Evolutionary conservation across 2,797 vertebrate genomes (phyloP).

Genomic region (Ctenopoma kingsleyae): DNA sequence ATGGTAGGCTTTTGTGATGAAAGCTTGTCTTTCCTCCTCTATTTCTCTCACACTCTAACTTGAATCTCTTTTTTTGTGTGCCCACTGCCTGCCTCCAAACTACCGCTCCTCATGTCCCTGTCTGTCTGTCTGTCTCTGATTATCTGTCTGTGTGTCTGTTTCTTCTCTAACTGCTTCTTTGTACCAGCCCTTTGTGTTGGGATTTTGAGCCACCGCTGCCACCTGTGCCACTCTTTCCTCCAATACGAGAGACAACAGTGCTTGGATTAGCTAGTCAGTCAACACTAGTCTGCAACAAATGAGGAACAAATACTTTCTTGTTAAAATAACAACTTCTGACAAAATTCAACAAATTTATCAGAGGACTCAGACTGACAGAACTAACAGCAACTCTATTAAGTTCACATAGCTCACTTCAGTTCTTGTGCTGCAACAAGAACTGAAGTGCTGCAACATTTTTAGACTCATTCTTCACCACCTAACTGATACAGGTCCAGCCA

Average conservation of each 20-base stretch:
- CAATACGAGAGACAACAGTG: slow-evolving; percentile 22
- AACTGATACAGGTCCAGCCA: too few relatives aligned
- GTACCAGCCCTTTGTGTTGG: slow-evolving; percentile 34
- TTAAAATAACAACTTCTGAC: slow-evolving; percentile 1
- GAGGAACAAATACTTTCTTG: slow-evolving; percentile 1
- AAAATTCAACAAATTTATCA: background rate
- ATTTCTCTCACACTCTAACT: slow-evolving; percentile 46
- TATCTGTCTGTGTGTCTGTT: slow-evolving; percentile 29
- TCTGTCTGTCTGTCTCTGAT: slow-evolving; percentile 34
- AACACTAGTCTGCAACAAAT: slow-evolving; percentile 16
- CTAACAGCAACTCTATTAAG: background rate
- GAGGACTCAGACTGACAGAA: background rate
- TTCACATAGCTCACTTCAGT: too few relatives aligned
- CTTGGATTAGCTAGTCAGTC: slow-evolving; percentile 8
- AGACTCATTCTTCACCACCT: too few relatives aligned
- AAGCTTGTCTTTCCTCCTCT: slow-evolving; percentile 40
- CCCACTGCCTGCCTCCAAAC: slow-evolving; percentile 28
- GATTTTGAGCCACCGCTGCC: slow-evolving; percentile 37
- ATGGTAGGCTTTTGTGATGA: slow-evolving; percentile 54
- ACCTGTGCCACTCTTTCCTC: slow-evolving; percentile 33
- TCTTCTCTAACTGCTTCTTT: slow-evolving; percentile 37
- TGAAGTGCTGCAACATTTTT: too few relatives aligned
- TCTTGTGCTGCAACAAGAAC: too few relatives aligned
- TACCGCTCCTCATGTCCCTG: slow-evolving; percentile 12
- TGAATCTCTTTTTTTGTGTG: slow-evolving; percentile 44